phyloP scores from a whole-genome alignment of 2,113 vertebrate genomes.

The Petrocephalus microphthalmus region DNA sequence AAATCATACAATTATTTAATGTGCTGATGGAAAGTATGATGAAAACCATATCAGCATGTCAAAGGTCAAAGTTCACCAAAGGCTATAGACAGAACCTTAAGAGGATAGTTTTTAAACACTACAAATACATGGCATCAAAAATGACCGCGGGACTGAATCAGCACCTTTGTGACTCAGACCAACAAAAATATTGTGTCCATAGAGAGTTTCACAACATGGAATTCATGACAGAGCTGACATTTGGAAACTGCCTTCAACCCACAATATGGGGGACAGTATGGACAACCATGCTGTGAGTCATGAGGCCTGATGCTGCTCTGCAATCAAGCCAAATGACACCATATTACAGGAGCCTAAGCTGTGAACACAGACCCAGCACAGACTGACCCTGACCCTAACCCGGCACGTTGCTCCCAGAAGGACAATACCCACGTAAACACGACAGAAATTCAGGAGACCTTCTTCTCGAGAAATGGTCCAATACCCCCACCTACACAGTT shows the following conservation, averaged over 20 bases:
- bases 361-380: background rate
- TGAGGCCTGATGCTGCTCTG: background rate
- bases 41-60: background rate
- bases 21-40: background rate
- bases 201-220: background rate
- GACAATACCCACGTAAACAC: background rate
- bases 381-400: no score
- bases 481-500: background rate
- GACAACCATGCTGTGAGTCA: background rate
- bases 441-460: background rate
- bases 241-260: background rate
- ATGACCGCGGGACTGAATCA: background rate
- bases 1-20: background rate
- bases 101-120: background rate
- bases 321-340: background rate
- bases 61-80: background rate
- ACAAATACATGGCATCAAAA: background rate
- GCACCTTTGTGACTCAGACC: background rate
- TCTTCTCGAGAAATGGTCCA: background rate
- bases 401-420: background rate
- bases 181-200: background rate
- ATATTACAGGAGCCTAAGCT: background rate
- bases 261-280: background rate
- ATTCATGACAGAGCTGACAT: background rate
- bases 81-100: background rate